Conservation (phyloP, 2,113 vertebrate species). For the Psophia crepitans region DNA sequence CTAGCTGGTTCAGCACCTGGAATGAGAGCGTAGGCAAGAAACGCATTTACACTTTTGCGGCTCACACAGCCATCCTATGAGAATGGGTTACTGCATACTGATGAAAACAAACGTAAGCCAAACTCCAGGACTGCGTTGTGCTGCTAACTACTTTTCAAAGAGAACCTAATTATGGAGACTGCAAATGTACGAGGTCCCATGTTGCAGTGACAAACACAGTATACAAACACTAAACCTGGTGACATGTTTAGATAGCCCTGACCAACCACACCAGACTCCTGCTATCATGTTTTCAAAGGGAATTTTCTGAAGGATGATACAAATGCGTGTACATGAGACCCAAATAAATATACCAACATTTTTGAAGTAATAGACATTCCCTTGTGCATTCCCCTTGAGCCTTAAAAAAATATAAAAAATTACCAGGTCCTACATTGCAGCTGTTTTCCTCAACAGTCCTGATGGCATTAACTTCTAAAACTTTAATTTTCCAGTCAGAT, state of each 20-base stretch:
- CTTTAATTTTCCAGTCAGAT: slow-evolving; percentile 50
- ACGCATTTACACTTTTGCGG: not conserved
- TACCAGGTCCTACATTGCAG: not conserved
- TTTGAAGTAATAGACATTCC: not conserved
- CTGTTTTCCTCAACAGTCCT: slow-evolving; percentile 1
- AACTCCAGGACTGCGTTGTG: not conserved
- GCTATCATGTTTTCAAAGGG: not conserved
- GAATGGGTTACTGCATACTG: slow-evolving; percentile 14
- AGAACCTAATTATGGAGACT: not conserved
- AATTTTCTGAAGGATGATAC: not conserved
- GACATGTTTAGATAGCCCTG: not conserved
- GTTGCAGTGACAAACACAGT: not conserved
- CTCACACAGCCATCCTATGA: not conserved
- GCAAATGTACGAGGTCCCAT: not conserved
- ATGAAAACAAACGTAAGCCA: slow-evolving; percentile 19
- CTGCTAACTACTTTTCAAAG: slow-evolving; percentile 3
- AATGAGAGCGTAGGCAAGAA: not conserved
- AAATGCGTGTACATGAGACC: not conserved
- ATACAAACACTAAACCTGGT: not conserved
- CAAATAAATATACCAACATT: not conserved
- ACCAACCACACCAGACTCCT: not conserved
- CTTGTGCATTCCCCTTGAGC: not conserved
- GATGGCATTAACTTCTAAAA: slow-evolving; percentile 30
- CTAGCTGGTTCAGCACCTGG: slow-evolving; percentile 56
- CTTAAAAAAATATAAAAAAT: not conserved